These are phyloP conservation scores for Thera obeliscata DNA, from an alignment of 2,888 invertebrate species.

Conservation along the genomic window DNA sequence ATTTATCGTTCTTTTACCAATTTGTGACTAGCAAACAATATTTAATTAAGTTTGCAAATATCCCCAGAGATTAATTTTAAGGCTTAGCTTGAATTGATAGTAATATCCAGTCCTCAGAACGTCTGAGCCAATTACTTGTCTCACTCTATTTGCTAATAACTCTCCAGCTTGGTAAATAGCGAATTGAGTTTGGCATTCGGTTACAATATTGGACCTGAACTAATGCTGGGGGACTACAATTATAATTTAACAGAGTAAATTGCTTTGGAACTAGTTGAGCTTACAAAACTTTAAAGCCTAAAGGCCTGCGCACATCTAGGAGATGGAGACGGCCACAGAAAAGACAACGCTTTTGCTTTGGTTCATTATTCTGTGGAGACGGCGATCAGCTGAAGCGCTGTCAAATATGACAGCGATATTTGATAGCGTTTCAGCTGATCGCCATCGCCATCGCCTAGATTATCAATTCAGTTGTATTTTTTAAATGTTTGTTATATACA, in stretches of 20 bases:
- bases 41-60: slow-evolving; percentile 15
- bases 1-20: no score
- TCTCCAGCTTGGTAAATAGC: slow-evolving; percentile 23
- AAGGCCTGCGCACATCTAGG: no score
- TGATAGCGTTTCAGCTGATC: no score
- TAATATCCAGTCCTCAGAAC: slow-evolving; percentile 8
- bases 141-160: slow-evolving; percentile 25
- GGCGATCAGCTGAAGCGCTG: no score
- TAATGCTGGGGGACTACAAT: slow-evolving; percentile 2
- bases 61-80: slow-evolving; percentile 14
- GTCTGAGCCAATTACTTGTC: slow-evolving; percentile 26
- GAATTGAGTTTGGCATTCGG: slow-evolving; percentile 17
- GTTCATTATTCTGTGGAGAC: no score
- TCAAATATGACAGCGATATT: no score
- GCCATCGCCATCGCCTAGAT: no score
- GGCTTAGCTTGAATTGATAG: slow-evolving; percentile 15
- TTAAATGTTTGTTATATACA: no score
- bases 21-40: neutral
- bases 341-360: no score
- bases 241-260: neutral
- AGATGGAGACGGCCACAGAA: no score
- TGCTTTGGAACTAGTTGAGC: neutral
- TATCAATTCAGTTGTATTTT: no score
- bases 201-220: slow-evolving; percentile 19
- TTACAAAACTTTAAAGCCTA: no score